These are phyloP conservation scores for Oligia latruncula DNA, from an alignment of 2,888 invertebrate genomes.

Conservation along the genomic window DNA sequence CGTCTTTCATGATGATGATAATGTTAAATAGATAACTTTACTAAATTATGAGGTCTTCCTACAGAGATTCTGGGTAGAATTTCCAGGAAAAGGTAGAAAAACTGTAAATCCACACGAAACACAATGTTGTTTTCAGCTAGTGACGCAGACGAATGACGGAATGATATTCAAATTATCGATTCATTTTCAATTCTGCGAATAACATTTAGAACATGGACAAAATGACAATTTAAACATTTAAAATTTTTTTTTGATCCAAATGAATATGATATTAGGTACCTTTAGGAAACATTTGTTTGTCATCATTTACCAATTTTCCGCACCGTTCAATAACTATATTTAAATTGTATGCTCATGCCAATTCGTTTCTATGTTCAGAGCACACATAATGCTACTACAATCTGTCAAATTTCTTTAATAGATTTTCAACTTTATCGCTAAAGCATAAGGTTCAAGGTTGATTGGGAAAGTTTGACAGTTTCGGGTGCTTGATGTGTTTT, in stretches of 20 bases:
- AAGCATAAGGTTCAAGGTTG: no score
- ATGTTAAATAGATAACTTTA: no score
- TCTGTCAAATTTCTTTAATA: no score
- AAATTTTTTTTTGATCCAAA: neutral
- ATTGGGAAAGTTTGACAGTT: no score
- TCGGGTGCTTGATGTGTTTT: no score
- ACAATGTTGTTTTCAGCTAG: neutral
- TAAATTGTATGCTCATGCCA: neutral
- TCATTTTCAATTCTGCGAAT: neutral
- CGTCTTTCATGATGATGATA: neutral
- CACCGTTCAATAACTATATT: neutral
- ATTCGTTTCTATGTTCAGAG: neutral
- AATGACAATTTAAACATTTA: neutral
- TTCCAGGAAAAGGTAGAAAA: neutral
- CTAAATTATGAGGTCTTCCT: neutral
- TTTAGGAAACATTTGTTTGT: neutral
- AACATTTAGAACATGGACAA: neutral
- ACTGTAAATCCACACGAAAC: neutral
- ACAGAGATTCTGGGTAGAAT: neutral
- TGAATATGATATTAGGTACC: neutral
- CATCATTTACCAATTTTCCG: neutral
- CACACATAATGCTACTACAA: no score
- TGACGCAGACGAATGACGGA: no score
- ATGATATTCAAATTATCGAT: neutral
- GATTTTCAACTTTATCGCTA: no score